Evolutionary conservation across 1,140 invertebrate species (phyloP).

Genomic region (Hylaeus volcanicus): DNA sequence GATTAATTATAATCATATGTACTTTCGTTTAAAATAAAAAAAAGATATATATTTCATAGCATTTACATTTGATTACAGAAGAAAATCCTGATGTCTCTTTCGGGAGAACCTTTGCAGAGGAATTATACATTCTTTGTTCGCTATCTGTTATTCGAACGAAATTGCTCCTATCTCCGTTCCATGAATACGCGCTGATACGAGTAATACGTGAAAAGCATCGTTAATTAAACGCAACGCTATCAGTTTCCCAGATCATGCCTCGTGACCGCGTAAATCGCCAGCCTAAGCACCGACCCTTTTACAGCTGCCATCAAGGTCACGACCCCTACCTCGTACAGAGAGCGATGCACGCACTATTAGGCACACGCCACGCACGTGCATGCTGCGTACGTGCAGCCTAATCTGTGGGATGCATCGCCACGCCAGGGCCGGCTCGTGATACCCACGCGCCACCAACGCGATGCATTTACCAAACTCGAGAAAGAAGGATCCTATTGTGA

Average conservation of each 20-base stretch:
- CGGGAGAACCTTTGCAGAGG: too few species aligned
- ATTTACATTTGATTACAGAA: too few species aligned
- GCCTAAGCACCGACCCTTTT: conserved; percentile 17
- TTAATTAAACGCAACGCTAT: conserved; percentile 20
- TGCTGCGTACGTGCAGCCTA: conserved; percentile 42
- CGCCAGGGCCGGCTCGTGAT: conserved; percentile 37
- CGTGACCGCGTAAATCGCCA: conserved; percentile 31
- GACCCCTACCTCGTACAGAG: conserved; percentile 35
- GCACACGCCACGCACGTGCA: conserved; percentile 52
- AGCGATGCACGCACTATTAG: conserved; percentile 53
- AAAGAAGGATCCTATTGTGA: too few species aligned
- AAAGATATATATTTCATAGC: too few species aligned
- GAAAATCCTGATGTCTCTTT: too few species aligned
- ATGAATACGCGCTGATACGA: background rate
- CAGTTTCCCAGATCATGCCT: conserved; percentile 19
- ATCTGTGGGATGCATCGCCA: conserved; percentile 49
- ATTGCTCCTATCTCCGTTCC: background rate
- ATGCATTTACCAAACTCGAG: background rate
- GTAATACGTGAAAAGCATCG: conserved; percentile 19
- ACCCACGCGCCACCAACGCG: conserved; percentile 28
- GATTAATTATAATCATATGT: too few species aligned
- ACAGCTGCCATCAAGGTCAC: conserved; percentile 44
- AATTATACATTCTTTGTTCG: too few species aligned
- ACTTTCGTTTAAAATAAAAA: too few species aligned
- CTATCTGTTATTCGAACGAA: too few species aligned